Evolutionary conservation across 2,797 vertebrate species (phyloP), one percentile per base, ranked within the genome.

Genomic region (Tokudaia muenninki): DNA sequence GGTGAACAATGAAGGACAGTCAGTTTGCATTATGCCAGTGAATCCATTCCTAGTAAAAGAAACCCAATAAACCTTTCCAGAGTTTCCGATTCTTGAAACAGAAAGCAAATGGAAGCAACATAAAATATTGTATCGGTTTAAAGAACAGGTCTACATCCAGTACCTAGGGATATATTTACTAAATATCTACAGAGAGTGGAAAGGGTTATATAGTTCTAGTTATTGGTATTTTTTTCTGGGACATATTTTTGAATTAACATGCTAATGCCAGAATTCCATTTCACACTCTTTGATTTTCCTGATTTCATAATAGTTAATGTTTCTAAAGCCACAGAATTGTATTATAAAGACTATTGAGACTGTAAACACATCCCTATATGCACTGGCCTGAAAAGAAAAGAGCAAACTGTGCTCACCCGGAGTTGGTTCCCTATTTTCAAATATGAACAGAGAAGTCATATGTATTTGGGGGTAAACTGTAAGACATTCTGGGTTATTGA

Each of bases 261-360:
- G 72, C n/a, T 44, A 83, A 63, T 61, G 44, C 47, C 74, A 86
- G 12, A 47, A 41, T 87, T 44, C 22, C 84, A 67, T 50, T 92
- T 97, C 61, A 82, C 65, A 84, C 22, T 34, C 50, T 67, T 70
- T 90, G 70, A 12, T 88, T 90, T 87, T 94, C 92, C 72, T 92
- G 78, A 83, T 89, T 57, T 88, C 9, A 59, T 65, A 47, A 79
- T 81, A 92, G 55, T 29, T 21, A 81, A 52, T 70, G 6, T 67
- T 90, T 90, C 80, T 59, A 80, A 92, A 83, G 61, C 1, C 55
- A 88, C 78, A 82, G 47, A n/a, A 82, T 16, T 17, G 0, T 74
- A 91, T 94, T 91, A 89, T 22, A 21, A 83, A 83, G 84, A 57
- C 6, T 31, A 24, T 6, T 50, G 47, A 91, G 91, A 80, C 17